phyloP scores from a whole-genome alignment of 2,797 vertebrate genomes.

The Decapterus maruadsi region DNA sequence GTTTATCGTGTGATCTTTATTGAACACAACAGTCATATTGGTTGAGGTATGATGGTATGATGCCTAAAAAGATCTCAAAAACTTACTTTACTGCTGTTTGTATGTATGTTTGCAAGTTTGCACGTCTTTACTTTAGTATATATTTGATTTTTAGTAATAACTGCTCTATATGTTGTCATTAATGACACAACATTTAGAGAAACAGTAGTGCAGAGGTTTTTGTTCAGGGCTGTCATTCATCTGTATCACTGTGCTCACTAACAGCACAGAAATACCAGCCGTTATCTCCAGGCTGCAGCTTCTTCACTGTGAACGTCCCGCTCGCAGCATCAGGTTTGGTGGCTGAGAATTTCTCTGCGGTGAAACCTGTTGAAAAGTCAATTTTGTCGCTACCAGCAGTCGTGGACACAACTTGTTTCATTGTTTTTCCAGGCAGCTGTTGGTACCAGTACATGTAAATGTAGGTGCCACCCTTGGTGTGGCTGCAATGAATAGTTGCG shows the following conservation, averaged over 20 bases:
- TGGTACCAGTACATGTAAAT: conserved; percentile 68
- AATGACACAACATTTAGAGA: too few relatives aligned
- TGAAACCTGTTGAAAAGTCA: not conserved
- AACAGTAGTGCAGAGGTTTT: too few relatives aligned
- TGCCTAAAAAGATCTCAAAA: too few relatives aligned
- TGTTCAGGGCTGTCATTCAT: too few relatives aligned
- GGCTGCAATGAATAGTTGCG: conserved; percentile 57
- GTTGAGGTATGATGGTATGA: too few relatives aligned
- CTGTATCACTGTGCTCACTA: conserved; percentile 16
- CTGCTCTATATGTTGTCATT: too few relatives aligned
- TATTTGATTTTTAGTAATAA: too few relatives aligned
- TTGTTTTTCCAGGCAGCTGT: conserved; percentile 33
- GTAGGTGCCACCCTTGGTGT: not conserved
- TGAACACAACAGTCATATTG: too few relatives aligned
- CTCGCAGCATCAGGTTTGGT: conserved; percentile 34
- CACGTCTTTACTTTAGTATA: too few relatives aligned
- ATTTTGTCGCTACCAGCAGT: fast-evolving
- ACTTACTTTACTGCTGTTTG: too few relatives aligned
- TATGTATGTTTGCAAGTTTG: too few relatives aligned
- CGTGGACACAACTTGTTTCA: conserved; percentile 27
- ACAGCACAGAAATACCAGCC: conserved; percentile 59
- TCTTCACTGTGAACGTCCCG: conserved; percentile 66
- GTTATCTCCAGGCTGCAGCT: conserved; percentile 41
- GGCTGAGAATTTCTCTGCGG: conserved; percentile 10
- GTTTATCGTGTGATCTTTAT: too few relatives aligned